phyloP scores from a whole-genome alignment of 2,888 invertebrate species.

The Stegophylla sp. region DNA sequence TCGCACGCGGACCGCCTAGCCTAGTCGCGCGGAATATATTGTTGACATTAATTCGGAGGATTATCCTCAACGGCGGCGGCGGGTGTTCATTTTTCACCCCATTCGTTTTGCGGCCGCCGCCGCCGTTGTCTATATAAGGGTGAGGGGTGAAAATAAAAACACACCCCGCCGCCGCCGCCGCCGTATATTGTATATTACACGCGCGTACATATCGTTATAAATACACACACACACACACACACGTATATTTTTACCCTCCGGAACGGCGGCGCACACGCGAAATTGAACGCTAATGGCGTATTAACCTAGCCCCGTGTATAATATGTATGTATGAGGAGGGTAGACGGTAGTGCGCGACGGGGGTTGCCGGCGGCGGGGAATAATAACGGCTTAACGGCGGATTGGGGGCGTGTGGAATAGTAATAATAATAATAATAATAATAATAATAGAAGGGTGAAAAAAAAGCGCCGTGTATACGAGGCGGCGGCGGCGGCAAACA shows the following conservation, averaged over 20 bases:
- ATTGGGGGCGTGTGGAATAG: background rate
- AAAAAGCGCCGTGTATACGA: no score
- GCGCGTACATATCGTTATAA: no score
- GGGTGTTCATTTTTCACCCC: constrained; percentile 33
- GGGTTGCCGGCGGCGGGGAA: constrained; percentile 2
- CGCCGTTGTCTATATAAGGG: no score
- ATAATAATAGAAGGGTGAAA: background rate
- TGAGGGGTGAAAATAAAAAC: background rate
- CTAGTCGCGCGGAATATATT: constrained; percentile 14
- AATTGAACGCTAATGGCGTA: constrained; percentile 55
- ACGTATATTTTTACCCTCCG: background rate
- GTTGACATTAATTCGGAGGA: constrained; percentile 50
- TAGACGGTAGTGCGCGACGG: background rate
- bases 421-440: background rate
- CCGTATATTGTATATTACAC: no score
- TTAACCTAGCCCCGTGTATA: constrained; percentile 20
- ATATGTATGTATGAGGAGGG: background rate
- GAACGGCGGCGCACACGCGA: constrained; percentile 24
- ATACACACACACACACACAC: background rate
- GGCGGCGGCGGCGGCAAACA: constrained; percentile 33
- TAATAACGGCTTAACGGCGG: constrained; percentile 31
- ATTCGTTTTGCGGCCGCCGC: background rate
- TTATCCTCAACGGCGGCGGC: background rate
- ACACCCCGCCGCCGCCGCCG: background rate
- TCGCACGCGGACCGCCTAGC: background rate